Evolutionary conservation across 2,888 invertebrate genomes (phyloP).

Genomic region (Allacma fusca): DNA sequence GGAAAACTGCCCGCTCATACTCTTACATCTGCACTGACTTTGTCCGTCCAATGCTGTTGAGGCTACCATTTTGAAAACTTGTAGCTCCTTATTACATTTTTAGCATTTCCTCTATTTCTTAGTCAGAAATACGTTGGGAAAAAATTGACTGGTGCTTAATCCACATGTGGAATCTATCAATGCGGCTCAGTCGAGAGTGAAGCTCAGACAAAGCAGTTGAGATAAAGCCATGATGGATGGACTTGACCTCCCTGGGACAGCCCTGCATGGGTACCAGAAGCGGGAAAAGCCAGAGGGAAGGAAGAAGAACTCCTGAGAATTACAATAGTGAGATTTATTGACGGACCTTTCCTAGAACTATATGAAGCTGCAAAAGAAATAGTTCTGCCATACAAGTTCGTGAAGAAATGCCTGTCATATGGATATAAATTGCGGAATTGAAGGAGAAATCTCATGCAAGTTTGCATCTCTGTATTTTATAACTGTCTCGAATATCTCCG

Average conservation of each 20-base stretch:
- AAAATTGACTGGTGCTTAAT: too few relatives aligned
- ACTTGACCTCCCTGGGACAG: not conserved
- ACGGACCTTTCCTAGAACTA: not conserved
- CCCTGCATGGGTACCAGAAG: not conserved
- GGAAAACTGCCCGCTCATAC: too few relatives aligned
- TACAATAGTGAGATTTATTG: slow-evolving; percentile 12
- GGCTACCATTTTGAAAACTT: too few relatives aligned
- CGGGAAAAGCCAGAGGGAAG: not conserved
- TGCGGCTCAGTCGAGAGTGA: not conserved
- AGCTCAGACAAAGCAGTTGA: not conserved
- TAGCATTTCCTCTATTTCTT: too few relatives aligned
- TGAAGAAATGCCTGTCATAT: not conserved
- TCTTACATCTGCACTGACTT: too few relatives aligned
- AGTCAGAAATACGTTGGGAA: too few relatives aligned
- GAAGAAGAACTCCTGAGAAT: not conserved
- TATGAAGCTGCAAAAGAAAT: not conserved
- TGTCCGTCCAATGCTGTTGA: too few relatives aligned
- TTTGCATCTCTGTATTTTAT: too few relatives aligned
- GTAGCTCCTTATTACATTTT: too few relatives aligned
- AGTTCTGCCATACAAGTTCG: not conserved
- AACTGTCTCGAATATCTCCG: too few relatives aligned
- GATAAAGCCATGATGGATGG: slow-evolving; percentile 9
- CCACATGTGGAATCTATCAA: not conserved
- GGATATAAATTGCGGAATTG: not conserved
- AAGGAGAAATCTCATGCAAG: too few relatives aligned